A percentile compares a stretch with the other conserved stretches of the same genome.
Conservation (phyloP, 2,797 vertebrate genomes). For the Hyperoplus immaculatus region DNA sequence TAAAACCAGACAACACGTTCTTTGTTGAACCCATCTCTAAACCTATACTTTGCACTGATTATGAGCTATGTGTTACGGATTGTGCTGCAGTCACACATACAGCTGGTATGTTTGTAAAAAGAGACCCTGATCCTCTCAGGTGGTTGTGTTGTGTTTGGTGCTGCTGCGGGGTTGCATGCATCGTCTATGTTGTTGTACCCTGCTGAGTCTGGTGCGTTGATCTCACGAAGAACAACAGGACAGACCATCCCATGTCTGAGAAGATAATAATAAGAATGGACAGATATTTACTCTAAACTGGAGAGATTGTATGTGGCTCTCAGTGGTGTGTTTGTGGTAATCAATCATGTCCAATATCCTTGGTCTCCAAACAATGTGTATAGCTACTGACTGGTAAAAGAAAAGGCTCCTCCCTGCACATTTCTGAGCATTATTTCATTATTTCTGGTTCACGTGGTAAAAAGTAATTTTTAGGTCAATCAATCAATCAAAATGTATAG, state of each 20-base stretch:
- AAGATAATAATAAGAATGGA: conserved; percentile 9
- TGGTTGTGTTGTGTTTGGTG: conserved; percentile 11
- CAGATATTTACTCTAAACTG: conserved; percentile 32
- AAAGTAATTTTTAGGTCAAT: neutral
- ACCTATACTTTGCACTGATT: conserved; percentile 15
- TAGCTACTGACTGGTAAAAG: neutral
- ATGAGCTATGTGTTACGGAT: neutral
- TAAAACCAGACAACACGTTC: neutral
- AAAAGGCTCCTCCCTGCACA: neutral
- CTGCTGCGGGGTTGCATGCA: conserved; percentile 9
- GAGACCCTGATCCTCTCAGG: neutral
- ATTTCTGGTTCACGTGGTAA: neutral
- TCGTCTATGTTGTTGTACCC: conserved; percentile 11
- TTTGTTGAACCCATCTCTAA: neutral
- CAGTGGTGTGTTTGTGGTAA: neutral
- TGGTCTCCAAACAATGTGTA: neutral
- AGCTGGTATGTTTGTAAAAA: conserved; percentile 15
- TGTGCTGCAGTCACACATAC: conserved; percentile 17
- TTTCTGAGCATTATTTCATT: neutral
- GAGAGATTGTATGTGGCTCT: neutral
- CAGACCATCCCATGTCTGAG: conserved; percentile 28
- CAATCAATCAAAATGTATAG: too few relatives aligned
- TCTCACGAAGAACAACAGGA: conserved; percentile 30
- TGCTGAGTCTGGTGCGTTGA: conserved; percentile 2
- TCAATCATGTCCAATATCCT: neutral